These are phyloP conservation scores for Heterodera carotae DNA, from an alignment of 1,140 invertebrate genomes.

Conservation along the genomic window DNA sequence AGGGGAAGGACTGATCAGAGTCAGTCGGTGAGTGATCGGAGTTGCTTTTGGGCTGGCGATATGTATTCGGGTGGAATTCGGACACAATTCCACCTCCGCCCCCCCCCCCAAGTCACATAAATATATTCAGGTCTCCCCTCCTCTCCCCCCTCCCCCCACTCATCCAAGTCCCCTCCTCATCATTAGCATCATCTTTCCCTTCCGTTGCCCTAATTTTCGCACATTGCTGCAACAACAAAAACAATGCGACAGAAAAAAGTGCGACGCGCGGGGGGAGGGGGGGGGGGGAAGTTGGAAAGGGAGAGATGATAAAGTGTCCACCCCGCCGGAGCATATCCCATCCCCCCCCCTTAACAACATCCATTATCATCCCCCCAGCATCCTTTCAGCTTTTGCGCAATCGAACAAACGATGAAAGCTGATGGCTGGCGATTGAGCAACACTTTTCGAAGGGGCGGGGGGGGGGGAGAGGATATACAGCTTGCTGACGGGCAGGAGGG, in stretches of 20 bases:
- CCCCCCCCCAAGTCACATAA: no score
- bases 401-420: not conserved
- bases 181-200: not conserved
- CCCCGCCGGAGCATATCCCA: not conserved
- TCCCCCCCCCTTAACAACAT: not conserved
- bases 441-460: not conserved
- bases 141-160: no score
- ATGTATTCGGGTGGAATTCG: not conserved
- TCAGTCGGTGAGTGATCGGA: not conserved
- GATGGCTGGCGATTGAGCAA: not conserved
- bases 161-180: not conserved
- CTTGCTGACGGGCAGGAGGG: not conserved
- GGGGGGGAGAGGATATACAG: not conserved
- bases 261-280: not conserved
- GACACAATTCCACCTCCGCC: not conserved
- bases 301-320: not conserved
- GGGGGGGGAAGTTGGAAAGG: no score
- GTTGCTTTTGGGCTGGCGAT: not conserved
- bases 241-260: not conserved
- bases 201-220: not conserved
- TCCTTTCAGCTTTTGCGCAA: not conserved
- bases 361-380: not conserved
- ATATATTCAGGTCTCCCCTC: no score
- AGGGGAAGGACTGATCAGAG: not conserved
- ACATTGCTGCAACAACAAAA: slow-evolving; percentile 1